phyloP scores from a whole-genome alignment of 2,797 vertebrate genomes.

The Pithecia hirsuta region DNA sequence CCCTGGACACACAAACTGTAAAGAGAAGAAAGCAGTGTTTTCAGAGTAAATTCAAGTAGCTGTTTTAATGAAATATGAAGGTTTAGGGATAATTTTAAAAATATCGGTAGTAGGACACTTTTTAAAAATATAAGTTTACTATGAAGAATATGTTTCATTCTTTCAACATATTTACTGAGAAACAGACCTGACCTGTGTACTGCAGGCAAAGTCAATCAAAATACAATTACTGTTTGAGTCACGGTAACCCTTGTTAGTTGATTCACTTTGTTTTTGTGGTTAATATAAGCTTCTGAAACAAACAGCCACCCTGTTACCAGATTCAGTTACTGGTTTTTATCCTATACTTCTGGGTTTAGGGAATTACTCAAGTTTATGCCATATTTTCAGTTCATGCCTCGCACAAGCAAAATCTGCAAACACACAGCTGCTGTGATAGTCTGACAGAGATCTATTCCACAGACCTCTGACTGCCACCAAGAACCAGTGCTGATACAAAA shows the following conservation, averaged over 20 bases:
- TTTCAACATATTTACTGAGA: not conserved
- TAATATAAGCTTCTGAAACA: not conserved
- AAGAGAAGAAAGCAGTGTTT: not conserved
- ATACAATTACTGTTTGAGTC: not conserved
- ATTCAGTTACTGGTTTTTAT: not conserved
- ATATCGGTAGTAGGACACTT: not conserved
- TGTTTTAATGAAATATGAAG: conserved; percentile 13
- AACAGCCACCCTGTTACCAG: not conserved
- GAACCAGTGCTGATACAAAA: conserved; percentile 76
- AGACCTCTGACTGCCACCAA: conserved; percentile 79
- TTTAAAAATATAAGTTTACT: not conserved
- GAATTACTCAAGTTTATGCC: conserved; percentile 36
- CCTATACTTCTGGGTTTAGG: not conserved
- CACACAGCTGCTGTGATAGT: conserved; percentile 64
- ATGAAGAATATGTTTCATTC: not conserved
- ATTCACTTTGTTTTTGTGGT: conserved; percentile 11
- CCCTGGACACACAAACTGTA: not conserved
- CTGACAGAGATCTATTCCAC: conserved; percentile 73
- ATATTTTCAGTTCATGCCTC: conserved; percentile 41
- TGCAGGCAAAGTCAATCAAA: not conserved
- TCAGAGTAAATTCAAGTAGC: not conserved
- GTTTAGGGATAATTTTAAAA: not conserved
- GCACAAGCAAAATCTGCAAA: conserved; percentile 65
- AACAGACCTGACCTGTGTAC: not conserved
- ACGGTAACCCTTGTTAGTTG: not conserved